Evolutionary conservation across 2,113 vertebrate genomes (phyloP), one percentile per base, ranked within the genome.

Genomic region (Tor tambroides): DNA sequence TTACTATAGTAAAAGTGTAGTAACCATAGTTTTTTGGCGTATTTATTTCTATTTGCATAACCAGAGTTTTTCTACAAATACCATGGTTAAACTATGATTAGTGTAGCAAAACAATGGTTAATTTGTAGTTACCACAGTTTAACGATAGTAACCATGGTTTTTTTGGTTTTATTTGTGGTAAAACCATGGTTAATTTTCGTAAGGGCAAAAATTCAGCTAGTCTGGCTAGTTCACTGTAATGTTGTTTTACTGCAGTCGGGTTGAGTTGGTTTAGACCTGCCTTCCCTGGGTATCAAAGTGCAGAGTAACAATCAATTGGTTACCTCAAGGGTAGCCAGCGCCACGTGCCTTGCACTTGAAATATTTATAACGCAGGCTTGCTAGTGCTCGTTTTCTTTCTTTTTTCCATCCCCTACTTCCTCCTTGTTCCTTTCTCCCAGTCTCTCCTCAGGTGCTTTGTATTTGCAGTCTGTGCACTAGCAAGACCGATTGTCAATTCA

Each of bases 281-380:
- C 32, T 75, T 49, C 14, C 23, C 61, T 7, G 49, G 15, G 59
- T 82, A 61, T 79, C 30, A 75, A n/a, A 32, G 32, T 12, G 49
- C 43, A 69, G 71, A 56, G 65, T 88, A 81, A 88, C 85, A 89
- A 89, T 89, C 85, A 89, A 86, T 89, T 43, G 59, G 75, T 84
- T 72, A 86, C 80, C 85, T 83, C 38, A 65, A 79, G 85, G 69
- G 84, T 79, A 71, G 49, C 76, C 61, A 43, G 19, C 12, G 17
- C 51, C 76, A 65, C 75, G 26, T 6, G 28, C 65, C 51, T 28
- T 41, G 5, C 6, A 17, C 72, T 26, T 89, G 51, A 89, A 88
- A 86, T 83, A 88, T 88, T 88, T 86, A 88, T 88, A 83, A 86
- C 7, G 4, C 82, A 23, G 49, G 38, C 67, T 51, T 80, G 63